phyloP scores from a whole-genome alignment of 2,888 invertebrate genomes.

The Eristalinus sepulchralis region DNA sequence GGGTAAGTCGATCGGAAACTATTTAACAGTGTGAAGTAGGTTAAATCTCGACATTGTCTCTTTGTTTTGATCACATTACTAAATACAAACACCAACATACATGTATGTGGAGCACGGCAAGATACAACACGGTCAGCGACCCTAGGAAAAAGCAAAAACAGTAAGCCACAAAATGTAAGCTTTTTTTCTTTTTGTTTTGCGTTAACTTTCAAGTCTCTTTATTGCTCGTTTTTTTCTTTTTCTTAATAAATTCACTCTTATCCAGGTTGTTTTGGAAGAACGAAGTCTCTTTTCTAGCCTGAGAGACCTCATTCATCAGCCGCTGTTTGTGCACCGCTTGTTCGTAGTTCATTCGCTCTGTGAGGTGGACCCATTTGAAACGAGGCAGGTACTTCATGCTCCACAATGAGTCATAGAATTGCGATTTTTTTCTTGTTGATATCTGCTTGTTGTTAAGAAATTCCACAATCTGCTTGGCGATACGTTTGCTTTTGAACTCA shows the following conservation, averaged over 20 bases:
- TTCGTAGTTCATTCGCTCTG: slow-evolving; percentile 96
- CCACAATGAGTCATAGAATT: slow-evolving; percentile 96
- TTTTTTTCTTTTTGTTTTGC: background rate
- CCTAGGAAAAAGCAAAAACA: background rate
- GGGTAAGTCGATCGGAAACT: background rate
- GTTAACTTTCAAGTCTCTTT: slow-evolving; percentile 42
- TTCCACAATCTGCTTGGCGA: slow-evolving; percentile 92
- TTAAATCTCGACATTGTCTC: background rate
- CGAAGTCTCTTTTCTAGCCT: slow-evolving; percentile 94
- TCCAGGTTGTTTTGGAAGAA: slow-evolving; percentile 93
- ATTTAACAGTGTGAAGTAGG: background rate
- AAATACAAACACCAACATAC: background rate
- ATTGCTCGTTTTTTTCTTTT: slow-evolving; percentile 76
- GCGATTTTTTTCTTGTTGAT: slow-evolving; percentile 91
- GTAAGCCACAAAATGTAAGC: background rate
- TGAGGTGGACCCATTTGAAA: slow-evolving; percentile 98
- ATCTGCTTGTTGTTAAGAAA: slow-evolving; percentile 93
- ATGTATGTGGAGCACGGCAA: background rate
- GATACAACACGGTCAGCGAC: background rate
- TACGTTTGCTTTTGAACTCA: slow-evolving; percentile 93
- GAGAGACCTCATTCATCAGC: slow-evolving; percentile 91
- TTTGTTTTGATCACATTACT: background rate
- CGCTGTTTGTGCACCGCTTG: slow-evolving; percentile 93
- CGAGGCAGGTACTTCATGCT: slow-evolving; percentile 96
- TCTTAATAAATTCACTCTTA: slow-evolving; percentile 86